These are phyloP conservation scores for Xenopus borealis DNA, from an alignment of 2,113 vertebrate species.

Conservation along the genomic window DNA sequence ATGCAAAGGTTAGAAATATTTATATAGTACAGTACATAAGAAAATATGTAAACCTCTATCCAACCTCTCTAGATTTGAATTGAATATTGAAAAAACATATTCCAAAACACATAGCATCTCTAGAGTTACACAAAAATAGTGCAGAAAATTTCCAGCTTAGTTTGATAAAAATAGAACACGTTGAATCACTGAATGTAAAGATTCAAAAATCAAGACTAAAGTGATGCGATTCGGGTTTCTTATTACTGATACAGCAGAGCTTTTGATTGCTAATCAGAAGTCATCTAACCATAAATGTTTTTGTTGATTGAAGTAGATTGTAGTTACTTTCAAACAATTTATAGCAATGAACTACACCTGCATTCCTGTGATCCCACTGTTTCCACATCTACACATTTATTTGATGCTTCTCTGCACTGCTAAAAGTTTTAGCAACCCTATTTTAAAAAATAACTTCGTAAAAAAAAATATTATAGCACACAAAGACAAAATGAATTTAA, in stretches of 20 bases:
- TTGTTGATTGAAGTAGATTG: slow-evolving; percentile 45
- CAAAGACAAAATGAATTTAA: no score
- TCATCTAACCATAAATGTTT: slow-evolving; percentile 31
- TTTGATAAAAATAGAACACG: slow-evolving; percentile 23
- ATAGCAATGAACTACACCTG: slow-evolving; percentile 38
- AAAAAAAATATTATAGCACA: no score
- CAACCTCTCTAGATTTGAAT: no score
- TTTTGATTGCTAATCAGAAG: slow-evolving; percentile 47
- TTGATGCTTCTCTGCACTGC: not conserved
- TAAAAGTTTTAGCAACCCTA: no score
- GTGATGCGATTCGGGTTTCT: slow-evolving; percentile 22
- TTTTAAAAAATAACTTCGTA: no score
- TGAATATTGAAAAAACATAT: no score
- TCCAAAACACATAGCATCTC: no score
- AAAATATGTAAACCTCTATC: no score
- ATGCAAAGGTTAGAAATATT: no score
- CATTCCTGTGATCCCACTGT: slow-evolving; percentile 21
- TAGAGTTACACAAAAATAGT: no score
- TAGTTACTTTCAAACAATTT: slow-evolving; percentile 29
- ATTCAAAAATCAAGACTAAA: slow-evolving; percentile 33
- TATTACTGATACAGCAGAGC: slow-evolving; percentile 33
- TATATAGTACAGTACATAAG: no score
- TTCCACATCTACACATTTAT: not conserved
- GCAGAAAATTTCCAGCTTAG: not conserved
- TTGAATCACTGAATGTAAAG: slow-evolving; percentile 23